phyloP scores from a whole-genome alignment of 2,888 invertebrate species.

The Alviniconcha strummeri region DNA sequence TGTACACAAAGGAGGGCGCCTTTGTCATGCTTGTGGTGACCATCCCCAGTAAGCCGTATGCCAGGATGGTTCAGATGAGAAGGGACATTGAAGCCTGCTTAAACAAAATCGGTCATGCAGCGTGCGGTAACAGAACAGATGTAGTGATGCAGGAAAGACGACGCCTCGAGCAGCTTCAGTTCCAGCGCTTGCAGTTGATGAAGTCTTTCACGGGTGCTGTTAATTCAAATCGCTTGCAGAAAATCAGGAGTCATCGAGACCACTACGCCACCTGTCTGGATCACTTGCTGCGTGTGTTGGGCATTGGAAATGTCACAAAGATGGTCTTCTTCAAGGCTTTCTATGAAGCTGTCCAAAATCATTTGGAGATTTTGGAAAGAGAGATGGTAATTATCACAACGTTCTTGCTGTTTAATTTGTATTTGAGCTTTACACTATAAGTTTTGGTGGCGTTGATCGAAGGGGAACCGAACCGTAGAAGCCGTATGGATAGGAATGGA shows the following conservation, averaged over 20 bases:
- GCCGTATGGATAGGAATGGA: too few relatives aligned
- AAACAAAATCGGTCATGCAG: neutral
- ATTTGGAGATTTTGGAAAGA: neutral
- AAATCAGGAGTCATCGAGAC: neutral
- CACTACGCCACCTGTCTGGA: neutral
- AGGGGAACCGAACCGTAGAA: too few relatives aligned
- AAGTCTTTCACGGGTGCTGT: constrained; percentile 16
- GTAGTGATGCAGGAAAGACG: neutral
- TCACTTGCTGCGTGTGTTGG: constrained; percentile 25
- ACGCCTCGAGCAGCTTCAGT: neutral
- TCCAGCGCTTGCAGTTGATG: neutral
- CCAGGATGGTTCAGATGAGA: neutral
- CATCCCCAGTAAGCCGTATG: constrained; percentile 2
- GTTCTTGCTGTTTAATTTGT: too few relatives aligned
- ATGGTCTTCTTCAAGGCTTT: constrained; percentile 24
- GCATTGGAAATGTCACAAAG: constrained; percentile 10
- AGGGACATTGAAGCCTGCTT: neutral
- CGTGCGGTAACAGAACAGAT: neutral
- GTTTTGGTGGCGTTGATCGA: too few relatives aligned
- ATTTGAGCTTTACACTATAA: too few relatives aligned
- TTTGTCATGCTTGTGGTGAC: neutral
- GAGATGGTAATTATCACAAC: constrained; percentile 15
- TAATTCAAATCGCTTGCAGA: neutral
- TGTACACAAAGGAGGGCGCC: constrained; percentile 8
- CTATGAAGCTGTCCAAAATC: neutral